Evolutionary conservation across 1,140 invertebrate species (phyloP).

Genomic region (Drosophila teissieri): DNA sequence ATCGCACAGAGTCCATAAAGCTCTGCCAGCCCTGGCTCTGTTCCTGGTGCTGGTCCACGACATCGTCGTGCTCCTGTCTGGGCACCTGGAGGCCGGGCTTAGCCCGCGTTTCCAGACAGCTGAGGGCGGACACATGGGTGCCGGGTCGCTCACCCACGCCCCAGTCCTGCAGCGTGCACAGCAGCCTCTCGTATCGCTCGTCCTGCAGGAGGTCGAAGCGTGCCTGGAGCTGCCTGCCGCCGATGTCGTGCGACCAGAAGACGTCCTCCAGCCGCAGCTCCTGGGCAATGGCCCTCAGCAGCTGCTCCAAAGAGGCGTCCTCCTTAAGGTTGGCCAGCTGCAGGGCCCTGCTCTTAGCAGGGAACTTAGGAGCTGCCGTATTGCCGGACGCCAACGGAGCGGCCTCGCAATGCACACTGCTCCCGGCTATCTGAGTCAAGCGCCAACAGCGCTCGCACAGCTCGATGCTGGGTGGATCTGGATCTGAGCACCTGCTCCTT

Average conservation of each 20-base stretch:
- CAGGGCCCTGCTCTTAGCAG: background rate
- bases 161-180: slow-evolving; percentile 76
- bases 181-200: slow-evolving; percentile 79
- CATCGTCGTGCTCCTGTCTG: too few species aligned
- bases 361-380: background rate
- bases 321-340: slow-evolving; percentile 12
- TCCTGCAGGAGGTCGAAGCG: slow-evolving; percentile 80
- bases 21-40: slow-evolving; percentile 85
- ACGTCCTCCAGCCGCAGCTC: slow-evolving; percentile 56
- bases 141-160: slow-evolving; percentile 79
- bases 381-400: background rate
- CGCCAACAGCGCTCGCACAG: slow-evolving; percentile 25
- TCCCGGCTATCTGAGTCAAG: slow-evolving; percentile 4
- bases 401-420: background rate
- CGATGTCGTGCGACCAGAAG: slow-evolving; percentile 59
- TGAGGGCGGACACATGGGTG: slow-evolving; percentile 80
- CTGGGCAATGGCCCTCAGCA: slow-evolving; percentile 41
- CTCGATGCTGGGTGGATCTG: too few species aligned
- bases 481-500: background rate
- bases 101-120: slow-evolving; percentile 67
- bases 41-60: background rate
- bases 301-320: slow-evolving; percentile 41
- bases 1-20: slow-evolving; percentile 87
- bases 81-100: background rate
- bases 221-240: slow-evolving; percentile 44